These are phyloP conservation scores for Tachina fera DNA, from an alignment of 2,888 invertebrate genomes.

Conservation along the genomic window DNA sequence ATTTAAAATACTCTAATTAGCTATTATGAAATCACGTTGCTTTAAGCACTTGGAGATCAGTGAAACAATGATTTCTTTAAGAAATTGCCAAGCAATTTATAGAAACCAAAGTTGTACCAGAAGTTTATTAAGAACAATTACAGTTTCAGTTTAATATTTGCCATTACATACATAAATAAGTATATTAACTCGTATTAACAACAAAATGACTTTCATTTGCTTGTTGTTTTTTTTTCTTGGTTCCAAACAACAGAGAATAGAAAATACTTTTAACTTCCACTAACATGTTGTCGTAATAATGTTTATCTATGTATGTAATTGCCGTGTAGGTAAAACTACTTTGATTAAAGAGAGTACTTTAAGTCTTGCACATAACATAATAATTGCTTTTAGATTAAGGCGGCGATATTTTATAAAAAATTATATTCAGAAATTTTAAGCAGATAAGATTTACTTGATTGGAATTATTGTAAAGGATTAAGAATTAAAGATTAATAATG, in stretches of 20 bases:
- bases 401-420: too few relatives aligned
- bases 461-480: too few relatives aligned
- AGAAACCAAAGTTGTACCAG: constrained; percentile 57
- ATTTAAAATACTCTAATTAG: constrained; percentile 19
- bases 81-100: constrained; percentile 61
- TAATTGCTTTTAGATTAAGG: too few relatives aligned
- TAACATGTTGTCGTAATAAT: constrained; percentile 18
- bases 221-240: background rate
- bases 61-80: constrained; percentile 61
- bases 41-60: constrained; percentile 56
- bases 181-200: constrained; percentile 8
- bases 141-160: background rate
- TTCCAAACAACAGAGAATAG: constrained; percentile 44
- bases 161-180: constrained; percentile 8
- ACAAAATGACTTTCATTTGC: constrained; percentile 15
- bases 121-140: constrained; percentile 15
- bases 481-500: too few relatives aligned
- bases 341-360: constrained; percentile 35
- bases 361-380: background rate
- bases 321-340: constrained; percentile 51
- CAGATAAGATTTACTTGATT: too few relatives aligned
- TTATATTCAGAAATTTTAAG: too few relatives aligned
- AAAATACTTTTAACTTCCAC: constrained; percentile 22
- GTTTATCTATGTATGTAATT: constrained; percentile 10
- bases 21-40: constrained; percentile 27